Evolutionary conservation across 2,888 invertebrate species (phyloP).

Genomic region (Melanostoma scalare): DNA sequence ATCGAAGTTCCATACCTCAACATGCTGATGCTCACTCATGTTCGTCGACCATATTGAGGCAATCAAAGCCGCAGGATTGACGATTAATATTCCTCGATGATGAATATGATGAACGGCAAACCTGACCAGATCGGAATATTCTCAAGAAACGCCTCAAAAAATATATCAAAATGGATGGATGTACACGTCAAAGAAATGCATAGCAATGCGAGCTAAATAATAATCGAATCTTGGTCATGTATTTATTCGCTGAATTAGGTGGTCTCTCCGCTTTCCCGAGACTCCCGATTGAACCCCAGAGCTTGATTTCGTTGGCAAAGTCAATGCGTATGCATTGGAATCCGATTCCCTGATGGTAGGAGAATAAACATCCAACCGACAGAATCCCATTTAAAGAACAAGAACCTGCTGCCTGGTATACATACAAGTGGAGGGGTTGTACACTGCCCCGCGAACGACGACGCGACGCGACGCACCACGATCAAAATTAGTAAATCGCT

Average conservation of each 20-base stretch:
- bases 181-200: constrained; percentile 18
- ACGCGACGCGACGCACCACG: not conserved
- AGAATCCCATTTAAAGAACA: constrained; percentile 51
- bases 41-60: constrained; percentile 19
- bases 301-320: not conserved
- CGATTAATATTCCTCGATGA: constrained; percentile 59
- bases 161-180: constrained; percentile 47
- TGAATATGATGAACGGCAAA: constrained; percentile 50
- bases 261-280: constrained; percentile 20
- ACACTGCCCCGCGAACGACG: no score
- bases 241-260: constrained; percentile 72
- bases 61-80: constrained; percentile 70
- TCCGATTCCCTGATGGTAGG: constrained; percentile 53
- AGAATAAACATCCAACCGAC: constrained; percentile 5
- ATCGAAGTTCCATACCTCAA: constrained; percentile 53
- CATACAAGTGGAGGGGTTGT: not conserved
- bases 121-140: constrained; percentile 38
- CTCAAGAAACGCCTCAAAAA: constrained; percentile 64
- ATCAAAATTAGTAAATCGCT: constrained; percentile 73
- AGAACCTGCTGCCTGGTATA: constrained; percentile 53
- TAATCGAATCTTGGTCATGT: constrained; percentile 69
- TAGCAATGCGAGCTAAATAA: constrained; percentile 66
- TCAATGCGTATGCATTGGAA: constrained; percentile 64
- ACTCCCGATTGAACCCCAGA: constrained; percentile 11
- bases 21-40: constrained; percentile 13